Evolutionary conservation across 2,113 vertebrate genomes (phyloP), one percentile per base, ranked within the genome.

Genomic region (Hydrochoerus hydrochaeris): DNA sequence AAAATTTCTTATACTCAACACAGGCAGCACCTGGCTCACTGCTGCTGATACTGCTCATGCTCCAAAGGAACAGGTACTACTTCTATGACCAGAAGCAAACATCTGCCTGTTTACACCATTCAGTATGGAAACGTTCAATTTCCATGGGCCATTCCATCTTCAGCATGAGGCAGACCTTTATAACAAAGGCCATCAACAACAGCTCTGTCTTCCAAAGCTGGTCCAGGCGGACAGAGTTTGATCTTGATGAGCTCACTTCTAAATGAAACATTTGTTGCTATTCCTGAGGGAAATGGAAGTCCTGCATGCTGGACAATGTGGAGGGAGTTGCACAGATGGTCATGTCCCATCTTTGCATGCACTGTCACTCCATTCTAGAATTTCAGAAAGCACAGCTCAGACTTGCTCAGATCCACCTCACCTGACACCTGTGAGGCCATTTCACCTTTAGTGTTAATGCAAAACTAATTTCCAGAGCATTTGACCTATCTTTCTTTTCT

Each of bases 1-100:
- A 24, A 94, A 85, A 85, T 7, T 71, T 69, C 71, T 77, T 49
- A 24, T 63, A 82, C 52, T 44, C 38, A 63, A 52, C 30, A 35
- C 69, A 49, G 5, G 7, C 2, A 41, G 49, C 22, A n/a, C 11
- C 13, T 5, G 75, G 35, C 30, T 67, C 85, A 58, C 19, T 0
- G 1, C 9, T 17, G 62, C 24, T 58, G 12, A 32, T 24, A 26
- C 5, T 20, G 19, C 11, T 4, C 1, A 1, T 30, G 3, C 26
- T 13, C 14, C 17, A 82, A 41, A 35, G 44, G 6, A 11, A 80
- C 24, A 20, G 14, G n/a, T 30, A 22, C 75, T 28, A 19, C 44
- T 26, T 11, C 44, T 5, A 30, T 2, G 46, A 85, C 5, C 38
- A 7, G 3, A 35, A 28, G 9, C 6, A 17, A 90, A 38, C 87